Percentiles rank a stretch among this genome's conserved stretches.
Conservation (phyloP, 1,140 invertebrate species). For the Macrotrachela quadricornifera region DNA sequence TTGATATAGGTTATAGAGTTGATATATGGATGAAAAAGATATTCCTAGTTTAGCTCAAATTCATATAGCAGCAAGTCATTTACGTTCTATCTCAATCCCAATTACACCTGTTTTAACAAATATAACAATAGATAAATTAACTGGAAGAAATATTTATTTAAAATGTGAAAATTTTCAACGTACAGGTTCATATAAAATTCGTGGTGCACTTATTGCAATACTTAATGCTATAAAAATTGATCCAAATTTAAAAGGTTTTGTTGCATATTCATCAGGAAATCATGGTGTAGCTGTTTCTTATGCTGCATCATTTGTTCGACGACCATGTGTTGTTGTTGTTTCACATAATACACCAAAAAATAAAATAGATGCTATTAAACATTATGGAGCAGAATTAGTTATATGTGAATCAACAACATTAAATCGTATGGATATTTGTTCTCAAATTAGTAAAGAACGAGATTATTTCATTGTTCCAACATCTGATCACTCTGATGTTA, state of each 20-base stretch:
- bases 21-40: no score
- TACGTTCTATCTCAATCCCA: no score
- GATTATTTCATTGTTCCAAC: slow-evolving; percentile 18
- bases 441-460: slow-evolving; percentile 12
- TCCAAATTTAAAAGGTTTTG: slow-evolving; percentile 10
- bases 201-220: slow-evolving; percentile 25
- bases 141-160: slow-evolving; percentile 14
- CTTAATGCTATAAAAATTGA: neutral
- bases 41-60: no score
- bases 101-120: no score
- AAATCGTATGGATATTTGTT: slow-evolving; percentile 16
- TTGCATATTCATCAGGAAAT: slow-evolving; percentile 33
- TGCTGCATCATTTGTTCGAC: slow-evolving; percentile 17
- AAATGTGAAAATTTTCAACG: slow-evolving; percentile 28
- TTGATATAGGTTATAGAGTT: no score
- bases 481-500: slow-evolving; percentile 31
- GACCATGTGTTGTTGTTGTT: slow-evolving; percentile 28
- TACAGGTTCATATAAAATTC: slow-evolving; percentile 25
- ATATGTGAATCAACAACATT: slow-evolving; percentile 20
- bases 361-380: slow-evolving; percentile 26
- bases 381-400: slow-evolving; percentile 26
- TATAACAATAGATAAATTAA: no score
- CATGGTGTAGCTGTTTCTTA: slow-evolving; percentile 32
- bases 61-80: no score
- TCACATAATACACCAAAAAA: slow-evolving; percentile 23